Conservation (phyloP, 2,113 vertebrate genomes). For the Crypturellus undulatus region DNA sequence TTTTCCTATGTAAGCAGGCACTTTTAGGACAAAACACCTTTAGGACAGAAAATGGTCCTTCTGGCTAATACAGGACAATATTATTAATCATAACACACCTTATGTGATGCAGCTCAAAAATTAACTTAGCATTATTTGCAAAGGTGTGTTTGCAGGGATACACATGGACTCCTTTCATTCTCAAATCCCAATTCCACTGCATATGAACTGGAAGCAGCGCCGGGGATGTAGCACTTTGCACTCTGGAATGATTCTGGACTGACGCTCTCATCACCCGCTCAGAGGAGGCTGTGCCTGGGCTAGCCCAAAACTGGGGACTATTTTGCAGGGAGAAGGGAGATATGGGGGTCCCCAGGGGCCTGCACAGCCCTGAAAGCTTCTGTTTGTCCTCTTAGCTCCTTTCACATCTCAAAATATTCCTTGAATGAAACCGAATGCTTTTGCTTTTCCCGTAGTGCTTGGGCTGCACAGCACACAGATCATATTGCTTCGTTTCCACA, state of each 20-base stretch:
- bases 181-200: background rate
- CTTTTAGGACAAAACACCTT: background rate
- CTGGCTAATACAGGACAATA: background rate
- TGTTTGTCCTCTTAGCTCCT: too few relatives aligned
- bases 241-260: background rate
- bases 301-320: background rate
- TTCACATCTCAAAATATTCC: background rate
- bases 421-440: background rate
- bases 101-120: background rate
- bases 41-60: background rate
- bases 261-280: background rate
- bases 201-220: background rate
- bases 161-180: rapidly evolving
- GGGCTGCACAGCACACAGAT: rapidly evolving
- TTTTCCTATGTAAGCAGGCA: background rate
- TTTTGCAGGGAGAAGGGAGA: too few relatives aligned
- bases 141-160: background rate
- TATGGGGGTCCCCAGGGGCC: too few relatives aligned
- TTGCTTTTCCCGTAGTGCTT: rapidly evolving
- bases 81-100: background rate
- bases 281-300: background rate
- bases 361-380: background rate
- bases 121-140: background rate
- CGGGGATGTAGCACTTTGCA: background rate
- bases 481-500: background rate